Evolutionary conservation across 2,113 vertebrate genomes (phyloP).

Genomic region (rabbit (Oryctolagus cuniculus)): mOryCun1.1 NC_091433.1:12681001-12681500

Average conservation of each 20-base stretch:
- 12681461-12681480: neutral
- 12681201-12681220: neutral
- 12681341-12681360: neutral
- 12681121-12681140: neutral
- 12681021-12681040: neutral
- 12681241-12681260: neutral
- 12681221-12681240: neutral
- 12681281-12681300: neutral
- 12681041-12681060: neutral
- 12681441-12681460: neutral
- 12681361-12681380: neutral
- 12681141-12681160: neutral
- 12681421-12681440: neutral
- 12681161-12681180: neutral
- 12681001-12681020: too few relatives aligned
- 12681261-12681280: neutral
- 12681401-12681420: neutral
- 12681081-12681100: neutral
- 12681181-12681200: neutral
- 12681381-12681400: neutral
- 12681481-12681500: neutral
- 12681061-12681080: too few relatives aligned
- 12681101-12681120: neutral
- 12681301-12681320: neutral
- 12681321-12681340: constrained; percentile 55